These are phyloP conservation scores for Ceratitis capitata DNA, from an alignment of 1,140 invertebrate species.

Conservation along the genomic window DNA sequence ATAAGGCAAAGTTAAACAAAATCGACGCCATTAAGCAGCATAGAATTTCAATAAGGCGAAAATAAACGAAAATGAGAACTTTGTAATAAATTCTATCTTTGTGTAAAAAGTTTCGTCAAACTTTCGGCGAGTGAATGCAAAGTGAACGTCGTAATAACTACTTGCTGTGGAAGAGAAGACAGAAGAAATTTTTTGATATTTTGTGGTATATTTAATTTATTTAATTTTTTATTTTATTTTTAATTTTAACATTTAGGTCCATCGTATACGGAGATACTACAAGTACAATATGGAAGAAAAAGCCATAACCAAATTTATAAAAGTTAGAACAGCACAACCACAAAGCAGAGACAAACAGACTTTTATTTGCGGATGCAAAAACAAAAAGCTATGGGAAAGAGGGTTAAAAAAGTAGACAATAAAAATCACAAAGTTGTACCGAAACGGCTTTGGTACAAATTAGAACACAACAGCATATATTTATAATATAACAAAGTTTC, in stretches of 20 bases:
- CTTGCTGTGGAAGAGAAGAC: too few species aligned
- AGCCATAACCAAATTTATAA: background rate
- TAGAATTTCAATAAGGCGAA: background rate
- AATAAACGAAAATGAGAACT: background rate
- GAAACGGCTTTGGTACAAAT: background rate
- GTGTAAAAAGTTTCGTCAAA: background rate
- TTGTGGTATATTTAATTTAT: too few species aligned
- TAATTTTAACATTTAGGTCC: too few species aligned
- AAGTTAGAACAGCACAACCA: background rate
- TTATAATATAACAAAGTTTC: too few species aligned
- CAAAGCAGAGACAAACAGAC: background rate
- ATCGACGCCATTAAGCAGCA: background rate
- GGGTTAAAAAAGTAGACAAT: background rate
- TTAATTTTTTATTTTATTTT: too few species aligned
- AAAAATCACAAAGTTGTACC: background rate
- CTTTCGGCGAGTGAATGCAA: background rate
- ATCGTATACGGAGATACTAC: too few species aligned
- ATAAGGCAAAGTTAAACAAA: background rate
- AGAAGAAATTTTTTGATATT: too few species aligned
- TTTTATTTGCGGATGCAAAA: background rate
- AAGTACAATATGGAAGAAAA: too few species aligned
- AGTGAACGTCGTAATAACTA: too few species aligned
- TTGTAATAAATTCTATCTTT: background rate
- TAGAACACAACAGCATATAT: background rate
- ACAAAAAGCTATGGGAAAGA: background rate